Evolutionary conservation across 2,797 vertebrate species (phyloP).

Genomic region (Smutsia gigantea): DNA sequence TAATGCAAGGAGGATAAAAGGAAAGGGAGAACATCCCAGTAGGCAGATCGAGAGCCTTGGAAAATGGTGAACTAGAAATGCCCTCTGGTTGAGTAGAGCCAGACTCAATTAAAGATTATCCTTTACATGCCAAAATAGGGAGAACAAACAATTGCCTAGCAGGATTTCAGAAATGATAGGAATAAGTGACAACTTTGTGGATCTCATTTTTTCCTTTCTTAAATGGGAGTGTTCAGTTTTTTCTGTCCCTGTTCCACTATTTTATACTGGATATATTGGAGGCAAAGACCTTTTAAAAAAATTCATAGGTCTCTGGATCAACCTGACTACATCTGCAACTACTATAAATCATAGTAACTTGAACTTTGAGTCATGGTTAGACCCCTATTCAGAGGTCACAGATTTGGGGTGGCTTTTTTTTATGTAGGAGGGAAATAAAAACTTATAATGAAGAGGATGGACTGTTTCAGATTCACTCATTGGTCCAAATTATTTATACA

Average conservation of each 20-base stretch:
- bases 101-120: not conserved
- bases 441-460: not conserved
- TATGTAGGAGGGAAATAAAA: not conserved
- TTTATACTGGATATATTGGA: not conserved
- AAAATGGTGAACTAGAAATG: not conserved
- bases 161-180: not conserved
- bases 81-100: too few species aligned
- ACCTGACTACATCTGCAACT: not conserved
- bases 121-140: not conserved
- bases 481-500: not conserved
- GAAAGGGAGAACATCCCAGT: not conserved
- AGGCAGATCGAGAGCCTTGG: not conserved
- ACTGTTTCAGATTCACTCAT: not conserved
- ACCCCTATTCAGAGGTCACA: not conserved
- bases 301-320: not conserved
- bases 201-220: not conserved
- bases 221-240: not conserved
- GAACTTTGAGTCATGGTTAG: not conserved
- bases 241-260: not conserved
- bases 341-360: not conserved
- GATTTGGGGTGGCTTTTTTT: not conserved
- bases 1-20: not conserved
- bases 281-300: not conserved
- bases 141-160: not conserved
- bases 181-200: not conserved